Conservation (phyloP, 2,888 invertebrate species). For the Leptinotarsa haldemani region DNA sequence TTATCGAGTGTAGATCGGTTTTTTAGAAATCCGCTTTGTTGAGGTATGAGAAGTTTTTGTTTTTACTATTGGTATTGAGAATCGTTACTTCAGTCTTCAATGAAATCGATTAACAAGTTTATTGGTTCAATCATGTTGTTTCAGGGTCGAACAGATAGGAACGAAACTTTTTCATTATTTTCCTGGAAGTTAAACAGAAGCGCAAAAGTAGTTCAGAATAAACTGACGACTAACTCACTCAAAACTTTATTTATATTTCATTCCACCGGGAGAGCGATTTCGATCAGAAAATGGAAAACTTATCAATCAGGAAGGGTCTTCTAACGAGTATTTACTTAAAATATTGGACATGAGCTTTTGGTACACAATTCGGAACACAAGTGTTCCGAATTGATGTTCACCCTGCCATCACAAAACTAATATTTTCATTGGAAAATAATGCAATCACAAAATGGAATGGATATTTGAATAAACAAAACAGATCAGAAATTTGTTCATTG, state of each 20-base stretch:
- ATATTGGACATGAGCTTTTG: not conserved
- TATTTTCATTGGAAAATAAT: too few species aligned
- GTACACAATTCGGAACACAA: not conserved
- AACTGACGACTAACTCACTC: not conserved
- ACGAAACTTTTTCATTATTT: not conserved
- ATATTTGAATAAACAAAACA: too few species aligned
- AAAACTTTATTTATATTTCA: conserved; percentile 3
- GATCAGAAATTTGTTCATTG: too few species aligned
- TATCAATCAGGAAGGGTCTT: not conserved
- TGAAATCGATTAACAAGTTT: not conserved
- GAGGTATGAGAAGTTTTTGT: too few species aligned
- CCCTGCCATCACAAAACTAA: too few species aligned
- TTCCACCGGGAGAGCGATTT: not conserved
- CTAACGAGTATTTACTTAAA: not conserved
- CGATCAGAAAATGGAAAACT: not conserved
- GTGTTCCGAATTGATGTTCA: too few species aligned
- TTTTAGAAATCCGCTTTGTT: too few species aligned
- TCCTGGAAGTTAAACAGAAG: conserved; percentile 1
- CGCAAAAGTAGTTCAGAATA: not conserved
- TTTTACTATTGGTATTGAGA: too few species aligned
- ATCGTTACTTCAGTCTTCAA: not conserved
- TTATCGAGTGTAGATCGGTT: too few species aligned
- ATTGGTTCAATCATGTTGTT: not conserved
- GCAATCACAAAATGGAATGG: too few species aligned
- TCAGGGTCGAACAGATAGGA: not conserved